These are phyloP conservation scores for Ennomos erosarius DNA, from an alignment of 2,888 invertebrate genomes.

Conservation along the genomic window DNA sequence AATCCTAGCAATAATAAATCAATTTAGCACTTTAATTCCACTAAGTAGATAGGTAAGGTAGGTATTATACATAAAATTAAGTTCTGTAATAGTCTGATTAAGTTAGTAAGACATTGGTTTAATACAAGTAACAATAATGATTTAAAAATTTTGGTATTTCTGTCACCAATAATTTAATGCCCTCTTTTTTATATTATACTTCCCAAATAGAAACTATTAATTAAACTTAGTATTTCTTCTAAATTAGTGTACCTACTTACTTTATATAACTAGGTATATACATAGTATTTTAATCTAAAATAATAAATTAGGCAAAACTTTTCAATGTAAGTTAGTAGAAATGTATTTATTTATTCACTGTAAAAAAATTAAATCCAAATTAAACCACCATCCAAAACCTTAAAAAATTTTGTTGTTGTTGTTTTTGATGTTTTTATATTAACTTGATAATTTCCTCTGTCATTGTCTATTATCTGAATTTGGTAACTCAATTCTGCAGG, in stretches of 20 bases:
- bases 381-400: constrained; percentile 43
- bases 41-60: constrained; percentile 4
- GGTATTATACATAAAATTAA: constrained; percentile 15
- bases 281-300: too few relatives aligned
- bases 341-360: too few relatives aligned
- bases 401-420: constrained; percentile 45
- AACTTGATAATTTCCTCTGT: constrained; percentile 40
- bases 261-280: too few relatives aligned
- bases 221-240: constrained; percentile 5
- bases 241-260: background rate
- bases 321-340: too few relatives aligned
- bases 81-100: constrained; percentile 23
- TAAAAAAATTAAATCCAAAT: constrained; percentile 38
- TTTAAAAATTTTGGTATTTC: constrained; percentile 24
- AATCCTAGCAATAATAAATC: background rate
- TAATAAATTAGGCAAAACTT: too few relatives aligned
- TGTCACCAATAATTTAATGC: constrained; percentile 36
- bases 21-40: constrained; percentile 18
- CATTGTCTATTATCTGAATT: constrained; percentile 56
- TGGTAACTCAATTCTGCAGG: constrained; percentile 67
- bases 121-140: constrained; percentile 22
- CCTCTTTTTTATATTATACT: constrained; percentile 7
- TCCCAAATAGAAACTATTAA: background rate
- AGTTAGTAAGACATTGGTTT: constrained; percentile 9
- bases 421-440: constrained; percentile 47